Evolutionary conservation across 2,113 vertebrate genomes (phyloP).

Genomic region (Microtus oregoni): DNA sequence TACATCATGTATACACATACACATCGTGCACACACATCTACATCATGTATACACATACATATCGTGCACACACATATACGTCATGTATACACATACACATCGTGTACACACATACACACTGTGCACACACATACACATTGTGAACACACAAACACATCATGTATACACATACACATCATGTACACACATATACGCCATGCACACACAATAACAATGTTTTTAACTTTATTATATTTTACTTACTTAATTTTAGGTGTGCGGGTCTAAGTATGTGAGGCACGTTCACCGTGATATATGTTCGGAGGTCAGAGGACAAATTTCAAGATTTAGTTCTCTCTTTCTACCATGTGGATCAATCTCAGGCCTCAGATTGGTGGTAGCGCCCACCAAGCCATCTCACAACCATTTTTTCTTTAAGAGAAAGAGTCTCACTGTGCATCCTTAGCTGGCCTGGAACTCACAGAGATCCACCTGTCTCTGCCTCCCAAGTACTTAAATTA

Average conservation of each 20-base stretch:
- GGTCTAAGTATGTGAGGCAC: background rate
- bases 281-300: no score
- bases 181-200: background rate
- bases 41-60: no score
- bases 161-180: no score
- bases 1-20: no score
- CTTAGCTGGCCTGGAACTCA: background rate
- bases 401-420: background rate
- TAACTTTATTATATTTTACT: background rate
- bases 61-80: no score
- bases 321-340: background rate
- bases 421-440: no score
- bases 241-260: background rate
- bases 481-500: background rate
- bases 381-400: background rate
- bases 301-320: background rate
- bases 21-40: no score
- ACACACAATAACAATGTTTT: background rate
- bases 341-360: background rate
- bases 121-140: no score
- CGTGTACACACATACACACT: no score
- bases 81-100: no score
- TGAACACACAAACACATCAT: no score
- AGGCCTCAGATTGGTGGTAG: no score
- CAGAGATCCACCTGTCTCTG: background rate